Conservation (phyloP, 2,797 vertebrate genomes). For the Pantherophis vulpinus region DNA sequence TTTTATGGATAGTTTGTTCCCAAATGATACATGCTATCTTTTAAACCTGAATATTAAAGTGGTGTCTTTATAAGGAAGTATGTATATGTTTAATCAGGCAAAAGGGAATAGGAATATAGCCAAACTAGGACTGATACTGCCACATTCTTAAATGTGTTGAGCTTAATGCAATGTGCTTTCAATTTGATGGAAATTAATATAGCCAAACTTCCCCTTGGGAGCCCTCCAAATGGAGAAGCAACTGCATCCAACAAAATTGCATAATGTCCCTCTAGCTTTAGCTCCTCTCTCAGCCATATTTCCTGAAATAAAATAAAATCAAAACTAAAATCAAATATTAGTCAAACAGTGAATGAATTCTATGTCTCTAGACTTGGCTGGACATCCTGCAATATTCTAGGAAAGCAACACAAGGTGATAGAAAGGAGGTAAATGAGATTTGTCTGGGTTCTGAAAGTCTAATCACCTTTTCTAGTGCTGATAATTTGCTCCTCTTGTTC, state of each 20-base stretch:
- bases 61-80: neutral
- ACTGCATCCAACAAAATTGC: neutral
- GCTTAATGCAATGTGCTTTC: neutral
- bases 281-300: conserved; percentile 16
- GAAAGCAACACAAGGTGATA: neutral
- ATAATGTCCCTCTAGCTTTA: conserved; percentile 24
- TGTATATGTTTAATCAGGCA: neutral
- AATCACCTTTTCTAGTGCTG: neutral
- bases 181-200: neutral
- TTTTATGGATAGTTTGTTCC: no score
- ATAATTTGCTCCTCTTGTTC: neutral
- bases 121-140: neutral
- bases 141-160: neutral
- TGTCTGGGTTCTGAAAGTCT: neutral
- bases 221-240: neutral
- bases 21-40: neutral
- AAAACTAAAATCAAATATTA: neutral
- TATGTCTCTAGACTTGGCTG: neutral
- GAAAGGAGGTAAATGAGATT: neutral
- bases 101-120: neutral
- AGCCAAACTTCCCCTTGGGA: neutral
- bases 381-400: neutral
- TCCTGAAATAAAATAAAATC: neutral
- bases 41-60: neutral
- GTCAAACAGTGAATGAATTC: neutral